phyloP scores from a whole-genome alignment of 1,140 invertebrate species.

The Drosophila tristis region DNA sequence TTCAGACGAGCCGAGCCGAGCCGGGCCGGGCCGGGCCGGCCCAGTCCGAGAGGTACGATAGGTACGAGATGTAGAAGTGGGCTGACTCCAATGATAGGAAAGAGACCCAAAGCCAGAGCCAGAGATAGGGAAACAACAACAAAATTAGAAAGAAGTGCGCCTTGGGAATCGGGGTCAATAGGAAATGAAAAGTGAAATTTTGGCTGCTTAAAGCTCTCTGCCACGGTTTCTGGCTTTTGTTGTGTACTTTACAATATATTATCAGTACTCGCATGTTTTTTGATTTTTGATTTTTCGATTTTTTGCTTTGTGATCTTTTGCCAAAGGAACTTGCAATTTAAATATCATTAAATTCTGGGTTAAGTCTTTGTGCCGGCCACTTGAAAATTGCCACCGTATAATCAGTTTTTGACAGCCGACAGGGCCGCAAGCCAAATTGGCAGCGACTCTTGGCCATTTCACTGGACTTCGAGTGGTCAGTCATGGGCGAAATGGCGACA shows the following conservation, averaged over 20 bases:
- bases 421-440: slow-evolving; percentile 43
- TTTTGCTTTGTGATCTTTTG: slow-evolving; percentile 23
- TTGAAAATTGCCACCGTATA: slow-evolving; percentile 82
- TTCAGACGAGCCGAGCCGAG: slow-evolving; percentile 24
- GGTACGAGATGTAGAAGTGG: slow-evolving; percentile 16
- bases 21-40: slow-evolving; percentile 1
- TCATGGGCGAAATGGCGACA: slow-evolving; percentile 38
- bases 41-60: slow-evolving; percentile 17
- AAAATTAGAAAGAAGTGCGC: slow-evolving; percentile 79
- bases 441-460: slow-evolving; percentile 23
- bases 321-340: slow-evolving; percentile 81
- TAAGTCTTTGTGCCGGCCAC: slow-evolving; percentile 75
- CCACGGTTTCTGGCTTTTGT: slow-evolving; percentile 26
- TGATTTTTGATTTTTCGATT: slow-evolving; percentile 19
- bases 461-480: slow-evolving; percentile 6
- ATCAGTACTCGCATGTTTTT: slow-evolving; percentile 21
- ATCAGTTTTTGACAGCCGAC: slow-evolving; percentile 70
- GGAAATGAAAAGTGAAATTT: slow-evolving; percentile 83
- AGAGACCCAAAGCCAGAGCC: slow-evolving; percentile 4
- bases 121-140: slow-evolving; percentile 15
- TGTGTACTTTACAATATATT: slow-evolving; percentile 21
- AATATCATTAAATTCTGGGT: slow-evolving; percentile 82
- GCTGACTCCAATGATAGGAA: no score
- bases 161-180: slow-evolving; percentile 74
- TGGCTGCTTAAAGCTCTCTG: slow-evolving; percentile 42